These are phyloP conservation scores for Brachyalestes nurse DNA, from an alignment of 2,797 vertebrate species.

Conservation along the genomic window DNA sequence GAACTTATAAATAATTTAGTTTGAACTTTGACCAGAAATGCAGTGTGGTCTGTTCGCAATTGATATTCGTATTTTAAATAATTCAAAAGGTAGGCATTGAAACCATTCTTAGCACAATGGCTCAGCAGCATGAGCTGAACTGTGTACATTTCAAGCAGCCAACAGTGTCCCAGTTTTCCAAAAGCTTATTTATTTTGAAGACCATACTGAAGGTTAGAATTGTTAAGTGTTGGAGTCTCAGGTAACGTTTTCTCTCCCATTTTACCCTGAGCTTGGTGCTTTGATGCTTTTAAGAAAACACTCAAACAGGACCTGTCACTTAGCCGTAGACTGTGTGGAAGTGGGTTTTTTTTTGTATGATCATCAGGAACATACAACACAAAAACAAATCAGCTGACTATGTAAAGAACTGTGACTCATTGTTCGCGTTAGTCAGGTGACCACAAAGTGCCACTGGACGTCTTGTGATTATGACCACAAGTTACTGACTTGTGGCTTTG, in stretches of 20 bases:
- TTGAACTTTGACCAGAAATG: constrained; percentile 16
- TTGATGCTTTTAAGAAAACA: background rate
- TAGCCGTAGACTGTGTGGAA: background rate
- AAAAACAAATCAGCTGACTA: background rate
- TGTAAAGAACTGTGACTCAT: background rate
- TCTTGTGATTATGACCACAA: background rate
- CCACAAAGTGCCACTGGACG: background rate
- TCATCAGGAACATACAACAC: background rate
- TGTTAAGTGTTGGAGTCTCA: no score
- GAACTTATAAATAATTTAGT: constrained; percentile 3
- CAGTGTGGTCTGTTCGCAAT: background rate
- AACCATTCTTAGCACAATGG: background rate
- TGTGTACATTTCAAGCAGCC: constrained; percentile 3
- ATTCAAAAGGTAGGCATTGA: background rate
- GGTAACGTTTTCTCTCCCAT: background rate
- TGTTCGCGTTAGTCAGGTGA: constrained; percentile 17
- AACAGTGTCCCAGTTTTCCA: background rate
- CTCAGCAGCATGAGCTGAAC: background rate
- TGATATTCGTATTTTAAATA: constrained; percentile 18
- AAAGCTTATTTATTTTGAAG: background rate
- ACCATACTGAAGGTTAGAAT: background rate
- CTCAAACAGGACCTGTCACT: background rate
- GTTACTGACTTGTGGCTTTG: background rate
- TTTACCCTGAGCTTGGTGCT: background rate
- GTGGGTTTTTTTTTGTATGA: background rate